Evolutionary conservation across 2,888 invertebrate genomes (phyloP), one percentile per base, ranked within the genome.

Genomic region (Sepioteuthis lessoniana): DNA sequence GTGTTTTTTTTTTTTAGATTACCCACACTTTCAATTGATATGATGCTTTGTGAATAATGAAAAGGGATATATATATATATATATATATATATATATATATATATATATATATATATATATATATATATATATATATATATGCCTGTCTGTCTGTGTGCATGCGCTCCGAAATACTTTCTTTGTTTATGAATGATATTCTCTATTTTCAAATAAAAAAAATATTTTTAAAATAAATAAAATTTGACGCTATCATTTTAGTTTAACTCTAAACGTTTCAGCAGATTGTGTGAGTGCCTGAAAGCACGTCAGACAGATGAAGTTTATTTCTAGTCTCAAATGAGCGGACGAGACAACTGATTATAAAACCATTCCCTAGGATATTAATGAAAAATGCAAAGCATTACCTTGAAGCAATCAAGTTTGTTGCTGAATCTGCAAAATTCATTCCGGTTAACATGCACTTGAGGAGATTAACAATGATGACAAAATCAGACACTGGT

Each of bases 401-500:
- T n/a, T 76, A 16, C n/a, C 76, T 76, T 76, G 16, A n/a, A 76
- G 76, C 76, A n/a, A 76, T 76, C n/a, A 76, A 35, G 76, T 76
- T 76, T n/a, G 76, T 35, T 76, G 76, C n/a, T 76, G 76, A 76
- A 76, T n/a, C 16, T 76, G 35, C 16, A 76, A 76, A 76, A 76
- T 76, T n/a, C 76, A 76, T 76, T 35, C 76, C n/a, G n/a, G n/a
- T 35, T 35, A 76, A 76, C 76, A 76, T 76, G 76, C 76, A 76
- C n/a, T 76, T 76, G 76, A 76, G 76, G 76, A 76, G 76, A 76
- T 76, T n/a, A 76, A 76, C n/a, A 76, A n/a, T 35, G 76, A 76
- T 76, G 35, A 76, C 76, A 76, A 25, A 50, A 28, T 35, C 76
- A 76, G n/a, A 76, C 76, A 19, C 16, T 76, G 76, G n/a, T n/a